phyloP scores from a whole-genome alignment of 2,797 vertebrate genomes.

The Lacerta viridis region DNA sequence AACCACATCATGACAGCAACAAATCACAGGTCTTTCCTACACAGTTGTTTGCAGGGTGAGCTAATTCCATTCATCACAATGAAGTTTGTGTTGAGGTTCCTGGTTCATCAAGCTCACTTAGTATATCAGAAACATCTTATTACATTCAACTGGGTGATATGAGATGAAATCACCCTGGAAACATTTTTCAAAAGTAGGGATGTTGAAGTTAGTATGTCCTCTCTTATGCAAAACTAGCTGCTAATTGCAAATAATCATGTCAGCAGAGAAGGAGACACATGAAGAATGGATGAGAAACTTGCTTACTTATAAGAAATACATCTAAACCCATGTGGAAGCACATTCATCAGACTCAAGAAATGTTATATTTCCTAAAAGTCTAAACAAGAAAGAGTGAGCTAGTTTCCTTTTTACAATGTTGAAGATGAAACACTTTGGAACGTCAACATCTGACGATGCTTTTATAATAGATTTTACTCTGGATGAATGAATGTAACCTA shows the following conservation, averaged over 20 bases:
- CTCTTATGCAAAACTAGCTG: background rate
- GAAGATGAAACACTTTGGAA: conserved; percentile 26
- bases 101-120: background rate
- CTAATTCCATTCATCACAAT: background rate
- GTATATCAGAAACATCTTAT: background rate
- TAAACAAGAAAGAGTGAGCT: background rate
- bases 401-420: background rate
- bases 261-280: background rate
- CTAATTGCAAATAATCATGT: fast-evolving
- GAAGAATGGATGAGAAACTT: background rate
- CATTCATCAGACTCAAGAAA: background rate
- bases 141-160: background rate
- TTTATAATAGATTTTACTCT: conserved; percentile 11
- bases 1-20: too few species aligned
- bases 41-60: background rate
- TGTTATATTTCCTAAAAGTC: background rate
- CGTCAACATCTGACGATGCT: fast-evolving
- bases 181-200: background rate
- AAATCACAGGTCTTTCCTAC: background rate
- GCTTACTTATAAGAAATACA: background rate
- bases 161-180: background rate
- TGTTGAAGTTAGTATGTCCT: background rate
- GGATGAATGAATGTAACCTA: background rate
- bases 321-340: background rate
- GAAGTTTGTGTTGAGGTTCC: too few species aligned